Evolutionary conservation across 2,888 invertebrate genomes (phyloP).

Genomic region (Corbicula japonica): DNA sequence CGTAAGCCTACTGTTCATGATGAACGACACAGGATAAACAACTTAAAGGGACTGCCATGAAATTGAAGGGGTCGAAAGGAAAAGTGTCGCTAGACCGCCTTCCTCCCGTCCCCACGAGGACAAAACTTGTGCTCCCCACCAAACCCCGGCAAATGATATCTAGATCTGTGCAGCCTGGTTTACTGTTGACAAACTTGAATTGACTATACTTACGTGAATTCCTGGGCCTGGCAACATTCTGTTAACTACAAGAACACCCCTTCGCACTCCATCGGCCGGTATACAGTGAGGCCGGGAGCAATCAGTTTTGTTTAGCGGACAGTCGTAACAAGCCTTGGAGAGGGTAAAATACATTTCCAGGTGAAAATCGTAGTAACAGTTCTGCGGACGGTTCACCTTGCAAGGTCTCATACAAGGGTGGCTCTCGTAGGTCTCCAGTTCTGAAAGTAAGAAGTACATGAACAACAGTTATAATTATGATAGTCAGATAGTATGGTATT

Average conservation of each 20-base stretch:
- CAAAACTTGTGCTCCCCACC: neutral
- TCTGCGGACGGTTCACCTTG: slow-evolving; percentile 88
- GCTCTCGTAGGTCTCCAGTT: slow-evolving; percentile 63
- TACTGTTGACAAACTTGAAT: neutral
- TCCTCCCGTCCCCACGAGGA: too few species aligned
- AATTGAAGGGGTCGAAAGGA: too few species aligned
- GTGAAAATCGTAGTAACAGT: slow-evolving; percentile 91
- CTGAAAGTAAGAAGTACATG: slow-evolving; percentile 36
- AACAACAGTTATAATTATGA: neutral
- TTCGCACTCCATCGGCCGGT: slow-evolving; percentile 92
- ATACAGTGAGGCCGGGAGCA: slow-evolving; percentile 94
- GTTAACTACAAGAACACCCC: slow-evolving; percentile 92
- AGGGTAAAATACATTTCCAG: slow-evolving; percentile 94
- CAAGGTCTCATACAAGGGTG: slow-evolving; percentile 91
- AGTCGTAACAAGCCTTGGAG: slow-evolving; percentile 95
- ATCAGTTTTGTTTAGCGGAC: slow-evolving; percentile 92
- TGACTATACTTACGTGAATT: slow-evolving; percentile 86
- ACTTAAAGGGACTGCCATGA: too few species aligned
- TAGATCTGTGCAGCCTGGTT: neutral
- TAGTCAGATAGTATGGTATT: too few species aligned
- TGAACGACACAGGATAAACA: too few species aligned
- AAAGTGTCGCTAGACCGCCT: too few species aligned
- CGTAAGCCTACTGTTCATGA: too few species aligned
- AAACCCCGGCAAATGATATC: neutral
- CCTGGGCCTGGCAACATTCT: slow-evolving; percentile 95